A percentile compares a stretch with the other conserved stretches of the same genome.
phyloP scores from a whole-genome alignment of 2,888 invertebrate genomes.

The Brachylomia viminalis region DNA sequence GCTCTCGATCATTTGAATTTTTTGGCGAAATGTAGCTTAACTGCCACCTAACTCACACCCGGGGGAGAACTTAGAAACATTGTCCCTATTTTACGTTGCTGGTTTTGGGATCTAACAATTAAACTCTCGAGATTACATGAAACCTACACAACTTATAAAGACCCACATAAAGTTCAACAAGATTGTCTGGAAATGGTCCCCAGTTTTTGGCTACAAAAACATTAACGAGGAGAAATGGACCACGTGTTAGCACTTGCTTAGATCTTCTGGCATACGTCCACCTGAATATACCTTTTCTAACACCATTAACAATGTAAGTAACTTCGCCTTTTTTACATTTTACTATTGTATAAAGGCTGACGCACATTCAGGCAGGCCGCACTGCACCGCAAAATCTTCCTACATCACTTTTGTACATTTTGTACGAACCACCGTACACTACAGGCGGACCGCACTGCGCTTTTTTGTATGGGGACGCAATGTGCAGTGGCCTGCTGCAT shows the following conservation, averaged over 20 bases:
- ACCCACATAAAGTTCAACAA: slow-evolving; percentile 39
- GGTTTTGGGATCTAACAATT: slow-evolving; percentile 33
- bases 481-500: background rate
- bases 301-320: slow-evolving; percentile 23
- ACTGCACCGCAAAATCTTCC: background rate
- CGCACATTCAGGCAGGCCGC: background rate
- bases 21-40: slow-evolving; percentile 21
- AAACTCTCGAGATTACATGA: slow-evolving; percentile 32
- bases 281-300: slow-evolving; percentile 32
- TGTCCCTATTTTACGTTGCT: slow-evolving; percentile 11
- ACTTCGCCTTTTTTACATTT: background rate
- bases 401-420: background rate
- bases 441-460: too few relatives aligned
- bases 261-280: slow-evolving; percentile 17
- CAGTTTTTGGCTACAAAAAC: slow-evolving; percentile 40
- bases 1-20: slow-evolving; percentile 13
- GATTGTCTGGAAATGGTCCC: slow-evolving; percentile 10
- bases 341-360: background rate
- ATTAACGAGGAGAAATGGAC: slow-evolving; percentile 31
- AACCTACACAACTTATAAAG: slow-evolving; percentile 37
- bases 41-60: slow-evolving; percentile 22
- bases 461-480: background rate
- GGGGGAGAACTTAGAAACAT: slow-evolving; percentile 33
- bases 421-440: background rate
- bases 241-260: slow-evolving; percentile 18